phyloP scores from a whole-genome alignment of 2,888 invertebrate species.

The Macrosiphum euphorbiae region DNA sequence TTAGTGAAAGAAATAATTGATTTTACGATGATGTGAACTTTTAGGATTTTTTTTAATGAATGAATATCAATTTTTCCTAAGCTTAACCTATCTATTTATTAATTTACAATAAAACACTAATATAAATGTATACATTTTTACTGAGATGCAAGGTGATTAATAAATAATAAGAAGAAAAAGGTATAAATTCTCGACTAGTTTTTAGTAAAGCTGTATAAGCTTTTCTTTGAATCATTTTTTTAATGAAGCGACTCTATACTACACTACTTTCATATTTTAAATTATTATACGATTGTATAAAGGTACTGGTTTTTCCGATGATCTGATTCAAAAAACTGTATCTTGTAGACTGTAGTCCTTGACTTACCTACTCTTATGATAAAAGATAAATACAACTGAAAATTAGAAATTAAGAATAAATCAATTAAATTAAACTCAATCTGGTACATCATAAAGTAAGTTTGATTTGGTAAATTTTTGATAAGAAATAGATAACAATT shows the following conservation, averaged over 20 bases:
- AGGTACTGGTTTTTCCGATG: neutral
- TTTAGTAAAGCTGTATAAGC: neutral
- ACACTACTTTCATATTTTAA: neutral
- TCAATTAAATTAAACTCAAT: neutral
- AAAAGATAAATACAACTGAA: neutral
- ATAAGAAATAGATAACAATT: no score
- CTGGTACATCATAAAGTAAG: neutral
- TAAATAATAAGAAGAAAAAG: neutral
- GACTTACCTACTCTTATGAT: neutral
- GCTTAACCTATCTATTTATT: no score
- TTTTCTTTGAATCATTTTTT: neutral
- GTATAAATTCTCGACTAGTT: neutral
- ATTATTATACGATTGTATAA: neutral
- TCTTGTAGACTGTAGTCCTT: neutral
- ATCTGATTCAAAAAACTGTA: neutral
- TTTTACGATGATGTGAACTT: neutral
- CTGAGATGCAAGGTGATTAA: neutral
- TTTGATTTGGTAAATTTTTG: neutral
- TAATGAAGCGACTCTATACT: neutral
- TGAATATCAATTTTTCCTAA: neutral
- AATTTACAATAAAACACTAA: no score
- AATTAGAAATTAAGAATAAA: neutral
- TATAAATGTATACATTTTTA: no score
- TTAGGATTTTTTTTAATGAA: neutral
- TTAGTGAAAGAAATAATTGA: neutral